phyloP scores from a whole-genome alignment of 2,888 invertebrate species.

The Drosophila recens region DNA sequence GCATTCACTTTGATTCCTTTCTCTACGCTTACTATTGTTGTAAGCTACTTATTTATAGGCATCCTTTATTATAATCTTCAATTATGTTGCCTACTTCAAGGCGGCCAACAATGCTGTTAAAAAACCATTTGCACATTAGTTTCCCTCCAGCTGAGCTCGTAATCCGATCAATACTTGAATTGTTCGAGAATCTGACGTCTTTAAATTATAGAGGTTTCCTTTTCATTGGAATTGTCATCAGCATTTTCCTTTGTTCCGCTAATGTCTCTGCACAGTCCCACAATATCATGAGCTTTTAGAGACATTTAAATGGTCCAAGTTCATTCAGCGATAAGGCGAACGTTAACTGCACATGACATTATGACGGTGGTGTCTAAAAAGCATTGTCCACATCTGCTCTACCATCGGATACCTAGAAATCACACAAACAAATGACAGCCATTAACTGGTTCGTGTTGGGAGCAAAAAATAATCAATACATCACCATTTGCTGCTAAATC shows the following conservation, averaged over 20 bases:
- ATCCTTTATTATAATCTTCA: constrained; percentile 17
- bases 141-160: not conserved
- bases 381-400: constrained; percentile 1
- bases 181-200: not conserved
- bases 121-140: constrained; percentile 21
- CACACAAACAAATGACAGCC: constrained; percentile 4
- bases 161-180: constrained; percentile 4
- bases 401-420: not conserved
- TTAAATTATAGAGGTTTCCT: not conserved
- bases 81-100: constrained; percentile 18
- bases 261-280: not conserved
- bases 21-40: not conserved
- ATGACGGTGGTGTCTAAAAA: constrained; percentile 8
- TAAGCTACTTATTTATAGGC: constrained; percentile 10
- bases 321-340: constrained; percentile 30
- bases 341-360: constrained; percentile 44
- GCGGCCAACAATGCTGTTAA: constrained; percentile 21
- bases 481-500: constrained; percentile 4
- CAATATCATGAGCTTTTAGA: constrained; percentile 32
- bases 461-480: constrained; percentile 13
- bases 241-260: not conserved
- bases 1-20: not conserved
- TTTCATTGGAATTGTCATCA: constrained; percentile 20
- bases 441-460: constrained; percentile 36
- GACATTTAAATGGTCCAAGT: not conserved